Conservation (phyloP, 2,797 vertebrate genomes). For the Microctenopoma stevenorrisi region DNA sequence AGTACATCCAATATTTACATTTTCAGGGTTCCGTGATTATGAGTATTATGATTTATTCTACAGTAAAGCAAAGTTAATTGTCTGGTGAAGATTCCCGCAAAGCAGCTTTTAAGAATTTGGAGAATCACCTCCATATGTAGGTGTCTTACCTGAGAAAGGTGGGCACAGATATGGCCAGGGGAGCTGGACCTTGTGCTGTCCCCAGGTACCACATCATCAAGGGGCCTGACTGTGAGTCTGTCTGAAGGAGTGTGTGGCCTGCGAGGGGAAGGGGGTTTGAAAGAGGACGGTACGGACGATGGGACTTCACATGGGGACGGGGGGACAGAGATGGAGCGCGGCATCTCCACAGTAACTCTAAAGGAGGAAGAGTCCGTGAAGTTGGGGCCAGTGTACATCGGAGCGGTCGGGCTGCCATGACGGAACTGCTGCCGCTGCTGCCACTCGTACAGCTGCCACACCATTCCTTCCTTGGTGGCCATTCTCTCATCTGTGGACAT, state of each 20-base stretch:
- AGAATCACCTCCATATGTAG: neutral
- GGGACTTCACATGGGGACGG: conserved; percentile 94
- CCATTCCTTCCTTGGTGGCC: conserved; percentile 94
- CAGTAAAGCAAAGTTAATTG: neutral
- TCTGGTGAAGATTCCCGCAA: neutral
- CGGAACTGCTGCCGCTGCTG: conserved; percentile 98
- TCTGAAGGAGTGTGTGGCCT: conserved; percentile 95
- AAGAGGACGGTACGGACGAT: conserved; percentile 85
- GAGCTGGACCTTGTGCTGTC: conserved; percentile 88
- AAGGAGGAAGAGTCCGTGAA: conserved; percentile 88
- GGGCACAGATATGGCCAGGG: conserved; percentile 86
- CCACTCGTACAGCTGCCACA: conserved; percentile 99
- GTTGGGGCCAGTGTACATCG: conserved; percentile 86
- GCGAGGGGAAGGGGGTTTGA: conserved; percentile 86
- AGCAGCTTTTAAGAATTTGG: neutral
- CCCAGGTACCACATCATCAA: conserved; percentile 83
- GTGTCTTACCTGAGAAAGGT: conserved; percentile 86
- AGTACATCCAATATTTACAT: neutral
- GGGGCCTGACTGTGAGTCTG: conserved; percentile 91
- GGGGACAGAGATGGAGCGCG: conserved; percentile 94
- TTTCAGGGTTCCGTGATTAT: neutral
- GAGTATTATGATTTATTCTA: conserved; percentile 7
- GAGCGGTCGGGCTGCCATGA: conserved; percentile 94
- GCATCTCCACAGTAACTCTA: conserved; percentile 92
- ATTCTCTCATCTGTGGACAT: conserved; percentile 95